Percentiles rank a stretch among this genome's conserved stretches.
These are phyloP conservation scores for Calephelis virginiensis DNA, from an alignment of 1,140 invertebrate species.

Conservation along the genomic window DNA sequence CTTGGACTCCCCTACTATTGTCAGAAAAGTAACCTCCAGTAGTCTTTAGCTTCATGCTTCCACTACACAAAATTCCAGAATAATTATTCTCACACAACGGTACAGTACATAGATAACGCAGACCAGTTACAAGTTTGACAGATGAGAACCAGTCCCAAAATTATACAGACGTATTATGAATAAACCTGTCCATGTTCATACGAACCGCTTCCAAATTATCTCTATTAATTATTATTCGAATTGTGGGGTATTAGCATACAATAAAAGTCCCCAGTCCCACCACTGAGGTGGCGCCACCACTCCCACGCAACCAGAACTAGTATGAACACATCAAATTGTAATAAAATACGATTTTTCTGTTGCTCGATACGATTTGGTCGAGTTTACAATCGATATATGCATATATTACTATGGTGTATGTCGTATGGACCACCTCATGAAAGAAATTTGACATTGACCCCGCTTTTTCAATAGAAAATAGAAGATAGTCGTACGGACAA, in stretches of 20 bases:
- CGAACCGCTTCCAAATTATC: constrained; percentile 55
- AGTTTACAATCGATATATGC: constrained; percentile 12
- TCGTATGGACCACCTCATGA: neutral
- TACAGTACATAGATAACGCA: constrained; percentile 25
- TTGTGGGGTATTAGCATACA: constrained; percentile 66
- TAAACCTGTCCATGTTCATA: constrained; percentile 46
- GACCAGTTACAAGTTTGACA: constrained; percentile 37
- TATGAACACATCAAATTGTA: constrained; percentile 34
- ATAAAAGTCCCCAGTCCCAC: constrained; percentile 42
- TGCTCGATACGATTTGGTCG: neutral
- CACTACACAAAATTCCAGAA: constrained; percentile 15
- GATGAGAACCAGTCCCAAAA: constrained; percentile 43
- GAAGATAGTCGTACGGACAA: too few species aligned
- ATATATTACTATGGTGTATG: constrained; percentile 1
- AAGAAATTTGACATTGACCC: neutral
- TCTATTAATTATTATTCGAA: constrained; percentile 49
- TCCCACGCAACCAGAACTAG: constrained; percentile 41
- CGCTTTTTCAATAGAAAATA: neutral
- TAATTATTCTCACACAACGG: constrained; percentile 33
- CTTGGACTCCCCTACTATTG: too few species aligned
- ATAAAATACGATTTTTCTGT: constrained; percentile 22
- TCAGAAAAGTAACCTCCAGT: too few species aligned
- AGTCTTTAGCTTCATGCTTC: too few species aligned
- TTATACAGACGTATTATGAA: constrained; percentile 39
- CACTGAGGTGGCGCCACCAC: constrained; percentile 55